Conservation (phyloP, 2,797 vertebrate species). For the Prunella strophiata region DNA sequence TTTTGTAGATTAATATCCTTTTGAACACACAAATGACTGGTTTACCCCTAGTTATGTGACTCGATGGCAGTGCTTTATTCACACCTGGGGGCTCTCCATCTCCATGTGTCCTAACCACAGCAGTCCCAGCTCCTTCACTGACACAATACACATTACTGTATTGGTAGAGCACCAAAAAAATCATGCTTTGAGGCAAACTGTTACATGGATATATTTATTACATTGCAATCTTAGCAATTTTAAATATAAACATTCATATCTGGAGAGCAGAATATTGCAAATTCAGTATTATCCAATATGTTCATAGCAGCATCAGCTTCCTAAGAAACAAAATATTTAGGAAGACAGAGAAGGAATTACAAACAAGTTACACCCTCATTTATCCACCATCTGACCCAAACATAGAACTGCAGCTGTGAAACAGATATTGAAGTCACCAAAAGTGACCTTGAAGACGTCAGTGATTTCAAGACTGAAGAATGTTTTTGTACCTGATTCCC, state of each 20-base stretch:
- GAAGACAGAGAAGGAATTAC: slow-evolving; percentile 65
- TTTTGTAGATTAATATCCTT: background rate
- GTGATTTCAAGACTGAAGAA: slow-evolving; percentile 16
- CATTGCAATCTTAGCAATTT: slow-evolving; percentile 65
- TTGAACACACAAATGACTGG: background rate
- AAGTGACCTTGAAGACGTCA: slow-evolving; percentile 27
- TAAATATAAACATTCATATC: slow-evolving; percentile 60
- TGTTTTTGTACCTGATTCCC: background rate
- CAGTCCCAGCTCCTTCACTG: background rate
- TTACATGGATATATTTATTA: slow-evolving; percentile 74
- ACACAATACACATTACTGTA: background rate
- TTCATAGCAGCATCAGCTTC: slow-evolving; percentile 72
- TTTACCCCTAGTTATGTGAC: background rate
- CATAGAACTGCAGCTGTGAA: slow-evolving; percentile 48
- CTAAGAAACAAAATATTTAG: slow-evolving; percentile 58
- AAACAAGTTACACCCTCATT: slow-evolving; percentile 40
- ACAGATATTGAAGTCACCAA: slow-evolving; percentile 32
- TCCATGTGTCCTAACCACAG: background rate
- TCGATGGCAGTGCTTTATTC: background rate
- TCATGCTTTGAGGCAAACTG: background rate
- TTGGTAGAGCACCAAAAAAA: background rate
- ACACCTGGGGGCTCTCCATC: background rate
- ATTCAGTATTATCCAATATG: slow-evolving; percentile 22
- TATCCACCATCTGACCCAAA: slow-evolving; percentile 54
- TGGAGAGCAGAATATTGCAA: slow-evolving; percentile 68